Evolutionary conservation across 2,888 invertebrate genomes (phyloP).

Genomic region (Quadroppia sp.): DNA sequence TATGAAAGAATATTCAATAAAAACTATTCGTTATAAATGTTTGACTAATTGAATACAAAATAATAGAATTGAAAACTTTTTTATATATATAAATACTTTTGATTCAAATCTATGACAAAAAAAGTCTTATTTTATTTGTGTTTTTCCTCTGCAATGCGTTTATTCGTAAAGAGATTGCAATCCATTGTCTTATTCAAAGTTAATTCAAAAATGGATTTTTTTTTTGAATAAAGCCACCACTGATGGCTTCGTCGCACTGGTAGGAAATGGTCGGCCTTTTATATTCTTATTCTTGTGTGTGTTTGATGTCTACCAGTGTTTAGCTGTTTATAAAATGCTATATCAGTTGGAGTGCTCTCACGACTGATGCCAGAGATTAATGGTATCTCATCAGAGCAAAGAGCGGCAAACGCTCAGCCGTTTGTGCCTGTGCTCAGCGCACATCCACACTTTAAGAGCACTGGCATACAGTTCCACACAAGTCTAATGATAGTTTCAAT

Average conservation of each 20-base stretch:
- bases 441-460: neutral
- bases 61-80: too few species aligned
- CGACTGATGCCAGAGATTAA: slow-evolving; percentile 20
- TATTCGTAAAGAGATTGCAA: neutral
- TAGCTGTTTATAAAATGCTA: slow-evolving; percentile 19
- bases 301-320: neutral
- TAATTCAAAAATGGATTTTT: slow-evolving; percentile 27
- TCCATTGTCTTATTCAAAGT: neutral
- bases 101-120: too few species aligned
- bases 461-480: neutral
- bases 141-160: too few species aligned
- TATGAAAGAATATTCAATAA: too few species aligned
- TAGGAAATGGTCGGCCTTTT: slow-evolving; percentile 9
- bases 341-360: slow-evolving; percentile 26
- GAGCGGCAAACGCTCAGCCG: neutral
- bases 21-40: too few species aligned
- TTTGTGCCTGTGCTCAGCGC: neutral
- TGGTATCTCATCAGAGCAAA: slow-evolving; percentile 31
- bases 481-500: slow-evolving; percentile 15
- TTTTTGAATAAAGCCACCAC: too few species aligned
- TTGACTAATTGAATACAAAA: too few species aligned
- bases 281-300: neutral
- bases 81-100: too few species aligned
- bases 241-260: neutral
- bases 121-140: too few species aligned